Percentiles rank a stretch among this genome's conserved stretches.
These are phyloP conservation scores for Typhlichthys eigenmanni DNA, from an alignment of 2,797 vertebrate genomes.

Conservation along the genomic window DNA sequence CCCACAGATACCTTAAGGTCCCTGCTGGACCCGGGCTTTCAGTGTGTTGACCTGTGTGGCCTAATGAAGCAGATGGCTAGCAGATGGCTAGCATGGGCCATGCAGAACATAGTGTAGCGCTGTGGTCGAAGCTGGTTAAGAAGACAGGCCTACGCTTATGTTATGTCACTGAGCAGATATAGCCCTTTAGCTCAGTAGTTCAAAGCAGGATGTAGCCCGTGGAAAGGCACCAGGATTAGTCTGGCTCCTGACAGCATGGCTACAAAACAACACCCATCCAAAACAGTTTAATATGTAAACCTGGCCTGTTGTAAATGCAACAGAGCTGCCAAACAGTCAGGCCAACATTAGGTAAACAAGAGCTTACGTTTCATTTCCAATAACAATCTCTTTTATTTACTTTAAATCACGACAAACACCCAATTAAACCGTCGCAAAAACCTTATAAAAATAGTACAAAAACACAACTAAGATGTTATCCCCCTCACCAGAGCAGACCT, in stretches of 20 bases:
- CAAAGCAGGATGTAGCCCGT: conserved; percentile 42
- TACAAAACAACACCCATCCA: conserved; percentile 47
- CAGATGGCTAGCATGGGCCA: conserved; percentile 17
- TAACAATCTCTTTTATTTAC: conserved; percentile 7
- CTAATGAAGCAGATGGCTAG: conserved; percentile 15
- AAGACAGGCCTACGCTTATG: conserved; percentile 41
- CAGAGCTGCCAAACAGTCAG: conserved; percentile 9
- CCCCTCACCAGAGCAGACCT: neutral
- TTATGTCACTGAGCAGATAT: conserved; percentile 62
- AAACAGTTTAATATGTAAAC: conserved; percentile 25
- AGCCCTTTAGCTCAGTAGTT: conserved; percentile 37
- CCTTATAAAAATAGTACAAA: conserved; percentile 25
- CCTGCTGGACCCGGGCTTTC: conserved; percentile 8
- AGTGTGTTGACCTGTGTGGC: conserved; percentile 22
- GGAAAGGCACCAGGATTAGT: conserved; percentile 48
- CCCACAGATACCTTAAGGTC: no score
- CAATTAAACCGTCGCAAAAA: conserved; percentile 19
- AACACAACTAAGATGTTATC: neutral
- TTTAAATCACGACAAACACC: conserved; percentile 17
- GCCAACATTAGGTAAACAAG: neutral
- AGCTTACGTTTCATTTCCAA: neutral
- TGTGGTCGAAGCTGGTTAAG: conserved; percentile 37
- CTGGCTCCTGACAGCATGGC: conserved; percentile 34
- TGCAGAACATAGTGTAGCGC: conserved; percentile 31
- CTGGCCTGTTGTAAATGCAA: conserved; percentile 25